A percentile compares a stretch with the other conserved stretches of the same genome.
These are phyloP conservation scores for Emydoidea blandingii DNA, from an alignment of 2,797 vertebrate genomes.

Conservation along the genomic window DNA sequence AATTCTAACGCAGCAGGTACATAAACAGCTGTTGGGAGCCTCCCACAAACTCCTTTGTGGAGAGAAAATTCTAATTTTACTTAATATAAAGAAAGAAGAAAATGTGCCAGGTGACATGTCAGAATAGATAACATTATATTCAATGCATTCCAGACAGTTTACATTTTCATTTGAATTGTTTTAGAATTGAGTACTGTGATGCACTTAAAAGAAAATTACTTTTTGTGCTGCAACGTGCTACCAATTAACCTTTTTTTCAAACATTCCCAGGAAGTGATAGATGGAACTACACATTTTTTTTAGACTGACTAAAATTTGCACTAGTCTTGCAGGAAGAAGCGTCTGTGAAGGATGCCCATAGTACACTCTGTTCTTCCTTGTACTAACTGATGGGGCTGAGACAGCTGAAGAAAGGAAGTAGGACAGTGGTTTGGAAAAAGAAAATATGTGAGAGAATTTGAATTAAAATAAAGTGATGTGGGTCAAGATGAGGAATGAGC, in stretches of 20 bases:
- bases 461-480: background rate
- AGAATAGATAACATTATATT: background rate
- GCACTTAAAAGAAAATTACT: background rate
- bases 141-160: background rate
- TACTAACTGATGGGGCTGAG: background rate
- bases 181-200: background rate
- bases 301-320: background rate
- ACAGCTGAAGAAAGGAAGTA: background rate
- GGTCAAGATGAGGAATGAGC: fast-evolving
- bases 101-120: background rate
- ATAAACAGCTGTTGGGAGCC: background rate
- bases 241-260: conserved; percentile 15
- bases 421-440: background rate
- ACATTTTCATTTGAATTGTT: background rate
- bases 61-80: background rate
- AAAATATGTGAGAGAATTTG: background rate
- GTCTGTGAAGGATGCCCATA: background rate
- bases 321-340: background rate
- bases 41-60: background rate
- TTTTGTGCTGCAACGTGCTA: background rate
- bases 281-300: background rate
- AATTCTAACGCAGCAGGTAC: background rate
- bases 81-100: background rate
- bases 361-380: background rate
- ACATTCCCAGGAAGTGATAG: background rate